Base-by-base conservation (phyloP, 2,113 vertebrate genomes). In the Heterocephalus glaber region DNA sequence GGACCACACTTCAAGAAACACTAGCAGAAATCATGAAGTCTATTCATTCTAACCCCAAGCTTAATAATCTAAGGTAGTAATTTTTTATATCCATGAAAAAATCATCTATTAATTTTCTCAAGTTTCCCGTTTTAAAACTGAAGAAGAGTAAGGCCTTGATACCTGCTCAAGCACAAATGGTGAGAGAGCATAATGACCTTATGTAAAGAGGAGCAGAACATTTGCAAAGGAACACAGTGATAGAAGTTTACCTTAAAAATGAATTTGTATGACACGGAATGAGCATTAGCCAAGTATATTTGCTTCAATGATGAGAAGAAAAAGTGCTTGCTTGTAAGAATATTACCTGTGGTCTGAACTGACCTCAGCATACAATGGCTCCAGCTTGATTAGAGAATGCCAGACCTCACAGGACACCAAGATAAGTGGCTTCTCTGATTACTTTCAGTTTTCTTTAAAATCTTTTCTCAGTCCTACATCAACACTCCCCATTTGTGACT, bases 361-460 rank as follows among this genome's bases (percentile, higher is more conserved):
- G 8, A 61, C 33, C 28, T 80, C 52, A 49, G 60, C 7, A n/a
- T 38, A 38, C 41, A 65, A 6, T 44, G 58, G 61, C 52, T 54
- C 38, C 58, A 60, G 24, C 38, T 87, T 76, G 47, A 56, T 63
- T 56, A 74, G 41, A 10, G 24, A 63, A 52, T 19, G 1, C 7
- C 33, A 5, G 22, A 79, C 28, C n/a, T 90, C 44, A 0, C 5
- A 60, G 19, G 41, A 47, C 84, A 93, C 79, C 41, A 68, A 87
- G 41, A 86, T 30, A 93, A 95, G 74, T 54, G 61, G 35, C 41
- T 97, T 83, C 77, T 92, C 58, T 74, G 79, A 52, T 92, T 61
- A 82, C n/a, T 65, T 26, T 76, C 22, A 41, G 17, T 84, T 93
- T 92, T 89, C 80, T 60, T 86, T 89, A 84, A 85, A 89, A 87